Evolutionary conservation across 2,113 vertebrate genomes (phyloP).

Genomic region (Chlamydotis undulata): DNA sequence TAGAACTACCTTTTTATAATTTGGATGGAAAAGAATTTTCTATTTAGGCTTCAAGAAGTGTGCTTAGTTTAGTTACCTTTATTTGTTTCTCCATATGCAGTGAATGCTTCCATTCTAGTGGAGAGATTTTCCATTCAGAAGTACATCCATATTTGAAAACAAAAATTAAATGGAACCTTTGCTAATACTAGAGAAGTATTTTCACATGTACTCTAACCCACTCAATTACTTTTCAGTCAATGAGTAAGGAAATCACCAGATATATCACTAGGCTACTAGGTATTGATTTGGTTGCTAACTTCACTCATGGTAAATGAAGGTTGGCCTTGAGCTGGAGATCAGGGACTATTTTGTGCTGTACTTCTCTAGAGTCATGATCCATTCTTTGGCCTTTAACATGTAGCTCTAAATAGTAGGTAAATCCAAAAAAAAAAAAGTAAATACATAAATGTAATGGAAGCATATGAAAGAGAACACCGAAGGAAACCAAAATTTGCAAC

Average conservation of each 20-base stretch:
- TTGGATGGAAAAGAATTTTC: not conserved
- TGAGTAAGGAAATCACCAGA: slow-evolving; percentile 46
- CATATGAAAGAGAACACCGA: not conserved
- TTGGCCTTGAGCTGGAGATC: slow-evolving; percentile 20
- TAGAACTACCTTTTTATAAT: not conserved
- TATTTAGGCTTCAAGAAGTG: not conserved
- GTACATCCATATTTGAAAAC: not conserved
- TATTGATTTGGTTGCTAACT: slow-evolving; percentile 39
- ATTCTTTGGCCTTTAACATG: not conserved
- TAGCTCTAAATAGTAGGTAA: not conserved
- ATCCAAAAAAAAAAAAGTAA: not conserved
- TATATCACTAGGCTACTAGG: not conserved
- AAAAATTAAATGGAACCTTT: not conserved
- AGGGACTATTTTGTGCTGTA: not conserved
- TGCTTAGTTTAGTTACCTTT: not conserved
- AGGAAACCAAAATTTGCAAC: not conserved
- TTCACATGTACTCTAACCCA: not conserved
- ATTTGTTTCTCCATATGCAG: not conserved
- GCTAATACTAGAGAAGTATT: not conserved
- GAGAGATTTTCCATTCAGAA: not conserved
- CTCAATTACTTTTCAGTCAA: slow-evolving; percentile 27
- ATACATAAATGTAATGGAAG: not conserved
- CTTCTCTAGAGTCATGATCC: not conserved
- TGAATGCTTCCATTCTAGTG: not conserved
- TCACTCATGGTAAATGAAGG: not conserved